Evolutionary conservation across 2,113 vertebrate genomes (phyloP), one percentile per base, ranked within the genome.

Genomic region (Anser brachyrhynchus): DNA sequence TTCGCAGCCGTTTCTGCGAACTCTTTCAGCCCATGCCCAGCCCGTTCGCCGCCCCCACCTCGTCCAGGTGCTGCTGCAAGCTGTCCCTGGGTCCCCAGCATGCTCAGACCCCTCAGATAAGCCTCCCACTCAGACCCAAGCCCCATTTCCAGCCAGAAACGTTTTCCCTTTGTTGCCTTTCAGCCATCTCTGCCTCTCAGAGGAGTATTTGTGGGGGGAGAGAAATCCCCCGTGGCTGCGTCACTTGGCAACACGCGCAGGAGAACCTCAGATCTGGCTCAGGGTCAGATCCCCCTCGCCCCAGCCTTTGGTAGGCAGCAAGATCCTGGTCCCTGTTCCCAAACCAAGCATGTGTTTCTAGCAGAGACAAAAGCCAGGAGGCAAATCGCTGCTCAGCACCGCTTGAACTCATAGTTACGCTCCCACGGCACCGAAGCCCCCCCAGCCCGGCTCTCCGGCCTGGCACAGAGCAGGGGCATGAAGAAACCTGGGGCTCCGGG

Each of bases 21-120:
- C 0, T 1, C 66, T 70, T 62, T 26, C 84, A 59, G 61, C 0
- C 33, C 25, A 6, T 1, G 1, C 22, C 66, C 51, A 44, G 59
- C 31, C 64, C 16, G 1, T 83, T 29, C 52, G 71, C 43, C 80
- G 41, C 59, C 75, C 43, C 65, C 59, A 35, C 8, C 44, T 86
- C n/a, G 23, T 37, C 35, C 3, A 1, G 9, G 6, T 28, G 37
- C n/a, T 1, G 2, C 62, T 55, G 20, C 37, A 31, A 92, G n/a
- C 76, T 46, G 69, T 35, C n/a, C 62, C 72, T 77, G 19, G 55
- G 31, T 72, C 49, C 59, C 43, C 84, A 31, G 70, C 31, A 7
- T 4, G 41, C 75, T 46, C 59, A 18, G 26, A 57, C 5, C 62
- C 29, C 8, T 16, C 62, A 29, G 37, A 65, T 11, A 39, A 41